These are phyloP conservation scores for Gallinago paraguaiae DNA, from an alignment of 2,113 vertebrate species.

Conservation along the genomic window DNA sequence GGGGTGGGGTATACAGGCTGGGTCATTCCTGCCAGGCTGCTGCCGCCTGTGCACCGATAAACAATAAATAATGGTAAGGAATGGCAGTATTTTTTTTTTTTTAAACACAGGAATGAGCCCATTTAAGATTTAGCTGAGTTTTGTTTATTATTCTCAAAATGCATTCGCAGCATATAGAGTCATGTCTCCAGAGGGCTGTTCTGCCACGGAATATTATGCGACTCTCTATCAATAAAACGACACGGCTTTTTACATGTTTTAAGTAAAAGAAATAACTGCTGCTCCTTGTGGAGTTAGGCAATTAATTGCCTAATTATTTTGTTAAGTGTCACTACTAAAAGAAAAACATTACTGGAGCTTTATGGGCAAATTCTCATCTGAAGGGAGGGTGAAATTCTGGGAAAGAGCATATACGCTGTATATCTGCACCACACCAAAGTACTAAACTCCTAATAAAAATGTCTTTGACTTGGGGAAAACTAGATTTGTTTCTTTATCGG, in stretches of 20 bases:
- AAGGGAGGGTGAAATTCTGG: constrained; percentile 27
- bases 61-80: constrained; percentile 43
- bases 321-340: constrained; percentile 57
- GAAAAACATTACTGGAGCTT: constrained; percentile 52
- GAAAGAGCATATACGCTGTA: neutral
- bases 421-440: neutral
- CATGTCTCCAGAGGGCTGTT: constrained; percentile 51
- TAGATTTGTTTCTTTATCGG: neutral
- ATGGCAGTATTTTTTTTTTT: constrained; percentile 10
- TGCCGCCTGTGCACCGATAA: neutral
- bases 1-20: accelerated
- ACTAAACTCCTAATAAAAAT: constrained; percentile 32
- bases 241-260: constrained; percentile 49
- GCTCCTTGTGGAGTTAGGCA: constrained; percentile 44
- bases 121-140: constrained; percentile 43
- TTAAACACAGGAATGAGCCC: neutral
- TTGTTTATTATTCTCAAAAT: constrained; percentile 61
- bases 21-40: neutral
- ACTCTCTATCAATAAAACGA: constrained; percentile 58
- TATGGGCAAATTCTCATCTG: constrained; percentile 24
- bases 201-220: constrained; percentile 25
- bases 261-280: constrained; percentile 53
- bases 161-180: constrained; percentile 49
- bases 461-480: neutral
- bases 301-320: constrained; percentile 66